These are phyloP conservation scores for Oikopleura dioica DNA, from an alignment of 23 tunicate genomes.

Conservation along the genomic window DNA sequence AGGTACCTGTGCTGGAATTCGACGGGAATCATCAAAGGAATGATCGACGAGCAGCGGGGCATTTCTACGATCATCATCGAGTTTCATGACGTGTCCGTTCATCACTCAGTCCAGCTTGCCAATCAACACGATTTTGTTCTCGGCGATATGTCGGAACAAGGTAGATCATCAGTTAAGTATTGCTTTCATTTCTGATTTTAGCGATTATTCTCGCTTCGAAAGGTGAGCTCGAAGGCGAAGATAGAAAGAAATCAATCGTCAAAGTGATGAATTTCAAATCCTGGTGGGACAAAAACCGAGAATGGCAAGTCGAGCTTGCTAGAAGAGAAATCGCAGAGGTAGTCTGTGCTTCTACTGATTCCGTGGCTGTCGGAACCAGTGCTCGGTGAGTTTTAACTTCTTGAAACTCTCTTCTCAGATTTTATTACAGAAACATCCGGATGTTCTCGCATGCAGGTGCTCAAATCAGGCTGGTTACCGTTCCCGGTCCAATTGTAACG, in stretches of 20 bases:
- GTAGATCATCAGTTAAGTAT: no score
- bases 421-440: no score
- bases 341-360: neutral
- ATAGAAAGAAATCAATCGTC: neutral
- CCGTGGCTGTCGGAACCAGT: neutral
- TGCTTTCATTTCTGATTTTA: no score
- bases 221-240: neutral
- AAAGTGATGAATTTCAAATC: constrained; percentile 46
- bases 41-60: constrained; percentile 39
- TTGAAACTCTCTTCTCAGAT: no score
- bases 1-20: constrained; percentile 30
- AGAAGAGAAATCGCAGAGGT: constrained; percentile 22
- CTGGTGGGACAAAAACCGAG: constrained; percentile 84
- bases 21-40: constrained; percentile 45
- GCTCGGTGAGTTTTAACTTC: no score
- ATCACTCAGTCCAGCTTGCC: constrained; percentile 52
- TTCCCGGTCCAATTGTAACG: constrained; percentile 72
- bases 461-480: constrained; percentile 50
- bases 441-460: constrained; percentile 51
- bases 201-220: constrained; percentile 30
- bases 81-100: constrained; percentile 58
- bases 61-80: constrained; percentile 60
- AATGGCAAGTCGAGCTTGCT: constrained; percentile 56
- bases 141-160: neutral
- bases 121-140: constrained; percentile 17